Evolutionary conservation across 2,797 vertebrate genomes (phyloP), one percentile per base, ranked within the genome.

Genomic region (Sebastes nivosus): DNA sequence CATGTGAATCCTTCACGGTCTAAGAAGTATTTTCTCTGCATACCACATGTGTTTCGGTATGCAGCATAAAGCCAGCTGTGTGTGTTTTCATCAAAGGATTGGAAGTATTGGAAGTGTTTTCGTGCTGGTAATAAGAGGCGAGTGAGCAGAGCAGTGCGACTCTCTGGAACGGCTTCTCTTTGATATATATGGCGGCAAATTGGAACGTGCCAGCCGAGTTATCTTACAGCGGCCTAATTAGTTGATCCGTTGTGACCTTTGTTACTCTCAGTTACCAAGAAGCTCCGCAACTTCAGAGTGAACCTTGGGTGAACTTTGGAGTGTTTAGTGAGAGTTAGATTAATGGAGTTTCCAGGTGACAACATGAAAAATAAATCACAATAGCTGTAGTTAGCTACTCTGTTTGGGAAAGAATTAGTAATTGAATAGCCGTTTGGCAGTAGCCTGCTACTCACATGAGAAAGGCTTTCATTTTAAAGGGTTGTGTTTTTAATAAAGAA

Each of bases 181-280:
- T 46, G 27, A 54, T 55, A 27, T 16, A 5, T 20, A 18, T 54
- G 58, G 29, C 12, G 7, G 34, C 54, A 30, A 76, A 72, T 67
- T n/a, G 38, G 67, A 60, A 77, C 29, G 29, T 78, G 63, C 22
- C 69, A 63, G 73, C 29, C 70, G 42, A 63, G 66, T 75, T 89
- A 80, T 87, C 63, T 75, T 69, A 71, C 73, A 75, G 16, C 46
- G 60, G 24, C 79, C 67, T 75, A 63, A 84, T 88, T 70, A 72
- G 66, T 69, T 83, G 64, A 80, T 82, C 71, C 27, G 25, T 16
- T 79, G 63, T 77, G 80, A 79, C 81, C 88, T 83, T 79, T 67
- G 8, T 67, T 58, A 61, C 55, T 85, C 61, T 64, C 77, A 25
- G 83, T 88, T 85, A 78, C 79, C 54, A 30, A 81, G 81, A 77